phyloP scores from a whole-genome alignment of 2,797 vertebrate species.

The Naso thynnoides region DNA sequence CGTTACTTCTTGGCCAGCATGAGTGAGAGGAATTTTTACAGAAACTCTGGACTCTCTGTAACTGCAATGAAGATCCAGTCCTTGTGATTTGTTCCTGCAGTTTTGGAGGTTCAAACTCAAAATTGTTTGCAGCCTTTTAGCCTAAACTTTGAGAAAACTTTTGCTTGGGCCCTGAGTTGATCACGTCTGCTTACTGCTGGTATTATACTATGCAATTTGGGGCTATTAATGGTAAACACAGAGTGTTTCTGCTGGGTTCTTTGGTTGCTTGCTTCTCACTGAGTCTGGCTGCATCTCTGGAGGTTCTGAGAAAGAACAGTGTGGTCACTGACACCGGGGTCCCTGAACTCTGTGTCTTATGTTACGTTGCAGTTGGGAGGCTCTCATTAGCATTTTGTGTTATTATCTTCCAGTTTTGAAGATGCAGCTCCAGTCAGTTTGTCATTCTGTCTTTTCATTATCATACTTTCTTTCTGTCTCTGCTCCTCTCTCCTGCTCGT shows the following conservation, averaged over 20 bases:
- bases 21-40: background rate
- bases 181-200: background rate
- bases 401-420: constrained; percentile 35
- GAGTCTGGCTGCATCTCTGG: constrained; percentile 35
- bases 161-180: background rate
- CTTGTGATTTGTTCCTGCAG: too few species aligned
- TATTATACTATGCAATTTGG: constrained; percentile 14
- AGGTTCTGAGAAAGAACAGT: constrained; percentile 29
- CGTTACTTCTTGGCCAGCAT: background rate
- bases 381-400: constrained; percentile 22
- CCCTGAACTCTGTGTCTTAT: constrained; percentile 46
- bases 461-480: constrained; percentile 25
- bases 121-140: background rate
- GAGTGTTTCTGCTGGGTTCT: constrained; percentile 1
- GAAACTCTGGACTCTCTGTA: background rate
- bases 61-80: too few species aligned
- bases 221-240: constrained; percentile 40
- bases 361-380: constrained; percentile 20
- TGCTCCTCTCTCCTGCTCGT: constrained; percentile 11
- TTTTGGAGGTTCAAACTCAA: background rate
- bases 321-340: constrained; percentile 52
- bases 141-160: constrained; percentile 2
- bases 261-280: constrained; percentile 10
- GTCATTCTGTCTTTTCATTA: constrained; percentile 26
- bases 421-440: constrained; percentile 26